phyloP scores from a whole-genome alignment of 30 jellyfish, hydroid and myxozoan genomes.

The Pelagia noctiluca region DNA sequence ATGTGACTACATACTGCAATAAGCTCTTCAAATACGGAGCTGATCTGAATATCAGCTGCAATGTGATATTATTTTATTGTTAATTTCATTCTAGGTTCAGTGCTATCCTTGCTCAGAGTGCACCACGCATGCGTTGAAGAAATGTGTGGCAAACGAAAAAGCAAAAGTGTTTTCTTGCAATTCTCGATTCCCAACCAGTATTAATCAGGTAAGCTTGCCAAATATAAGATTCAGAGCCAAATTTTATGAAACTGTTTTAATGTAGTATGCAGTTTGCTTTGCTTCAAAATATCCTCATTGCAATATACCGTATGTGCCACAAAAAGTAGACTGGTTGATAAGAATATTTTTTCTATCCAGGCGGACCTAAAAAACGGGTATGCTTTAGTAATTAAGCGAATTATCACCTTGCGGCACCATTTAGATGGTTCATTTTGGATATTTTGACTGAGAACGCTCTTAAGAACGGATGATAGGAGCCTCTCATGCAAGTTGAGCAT shows the following conservation, averaged over 20 bases:
- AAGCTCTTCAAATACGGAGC: not conserved
- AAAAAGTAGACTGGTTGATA: too few relatives aligned
- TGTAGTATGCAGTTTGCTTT: too few relatives aligned
- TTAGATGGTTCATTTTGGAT: too few relatives aligned
- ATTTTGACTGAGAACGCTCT: too few relatives aligned
- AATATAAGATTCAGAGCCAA: not conserved
- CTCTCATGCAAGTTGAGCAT: too few relatives aligned
- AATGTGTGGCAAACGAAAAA: slow-evolving; percentile 39
- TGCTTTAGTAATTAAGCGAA: too few relatives aligned
- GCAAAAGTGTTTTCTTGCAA: slow-evolving; percentile 53
- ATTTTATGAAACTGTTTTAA: not conserved
- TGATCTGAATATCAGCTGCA: not conserved
- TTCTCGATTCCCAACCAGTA: slow-evolving; percentile 25
- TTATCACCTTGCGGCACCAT: too few relatives aligned
- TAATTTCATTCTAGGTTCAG: slow-evolving; percentile 60
- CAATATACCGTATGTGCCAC: too few relatives aligned
- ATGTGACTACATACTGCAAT: not conserved
- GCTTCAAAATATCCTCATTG: too few relatives aligned
- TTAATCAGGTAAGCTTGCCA: not conserved
- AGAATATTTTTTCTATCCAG: too few relatives aligned
- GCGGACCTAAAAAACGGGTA: too few relatives aligned
- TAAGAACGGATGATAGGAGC: too few relatives aligned
- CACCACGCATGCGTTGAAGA: slow-evolving; percentile 27
- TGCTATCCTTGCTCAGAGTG: slow-evolving; percentile 71
- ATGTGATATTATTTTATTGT: not conserved